Percentiles rank a stretch among this genome's conserved stretches.
Evolutionary conservation across 92 coral and sea anemone genomes (phyloP).

Genomic region (Porites cylindrica): DNA sequence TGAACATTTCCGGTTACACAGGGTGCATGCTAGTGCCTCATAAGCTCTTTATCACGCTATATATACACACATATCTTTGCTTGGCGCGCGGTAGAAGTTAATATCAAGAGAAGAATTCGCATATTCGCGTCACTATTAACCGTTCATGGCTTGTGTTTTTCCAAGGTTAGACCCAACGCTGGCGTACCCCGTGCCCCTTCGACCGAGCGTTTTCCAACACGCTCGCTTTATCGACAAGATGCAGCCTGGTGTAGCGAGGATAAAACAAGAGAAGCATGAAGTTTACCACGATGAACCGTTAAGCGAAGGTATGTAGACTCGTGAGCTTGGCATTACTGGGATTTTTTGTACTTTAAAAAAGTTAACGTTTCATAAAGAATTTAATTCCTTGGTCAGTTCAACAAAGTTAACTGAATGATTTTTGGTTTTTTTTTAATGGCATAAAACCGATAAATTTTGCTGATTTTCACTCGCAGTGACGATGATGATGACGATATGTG

Average conservation of each 20-base stretch:
- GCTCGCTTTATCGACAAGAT: constrained; percentile 91
- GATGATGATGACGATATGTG: too few species aligned
- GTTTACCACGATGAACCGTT: constrained; percentile 66
- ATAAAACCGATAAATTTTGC: neutral
- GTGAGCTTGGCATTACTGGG: neutral
- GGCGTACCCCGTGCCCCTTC: constrained; percentile 84
- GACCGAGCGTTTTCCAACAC: constrained; percentile 91
- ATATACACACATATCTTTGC: neutral
- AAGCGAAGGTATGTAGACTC: constrained; percentile 70
- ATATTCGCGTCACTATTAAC: neutral
- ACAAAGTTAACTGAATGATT: neutral
- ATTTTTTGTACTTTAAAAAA: neutral
- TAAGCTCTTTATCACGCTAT: constrained; percentile 37
- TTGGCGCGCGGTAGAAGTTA: constrained; percentile 16
- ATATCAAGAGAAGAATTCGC: constrained; percentile 12
- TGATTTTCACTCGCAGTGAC: too few species aligned
- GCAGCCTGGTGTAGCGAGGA: constrained; percentile 77
- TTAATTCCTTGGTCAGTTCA: too few species aligned
- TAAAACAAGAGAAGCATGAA: constrained; percentile 79
- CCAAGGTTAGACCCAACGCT: constrained; percentile 87
- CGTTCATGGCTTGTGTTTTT: constrained; percentile 34
- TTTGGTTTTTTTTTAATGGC: neutral
- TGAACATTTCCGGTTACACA: constrained; percentile 53
- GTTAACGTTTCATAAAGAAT: too few species aligned
- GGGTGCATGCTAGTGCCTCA: neutral